A percentile compares a stretch with the other conserved stretches of the same genome.
These are phyloP conservation scores for Neodon shergylaensis DNA, from an alignment of 2,113 vertebrate species.

Conservation along the genomic window DNA sequence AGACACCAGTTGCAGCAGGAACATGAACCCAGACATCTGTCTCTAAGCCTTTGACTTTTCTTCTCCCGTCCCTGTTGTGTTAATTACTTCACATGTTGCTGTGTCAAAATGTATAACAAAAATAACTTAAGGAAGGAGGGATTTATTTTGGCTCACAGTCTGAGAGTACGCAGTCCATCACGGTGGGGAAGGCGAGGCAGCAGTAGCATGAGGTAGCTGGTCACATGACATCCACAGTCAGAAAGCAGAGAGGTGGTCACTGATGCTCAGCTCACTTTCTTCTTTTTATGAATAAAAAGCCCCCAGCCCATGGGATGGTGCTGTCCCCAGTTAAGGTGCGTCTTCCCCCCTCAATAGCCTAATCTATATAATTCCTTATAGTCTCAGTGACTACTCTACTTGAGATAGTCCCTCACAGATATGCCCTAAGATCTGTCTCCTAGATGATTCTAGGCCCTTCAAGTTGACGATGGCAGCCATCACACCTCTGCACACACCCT, in stretches of 20 bases:
- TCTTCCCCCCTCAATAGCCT: no score
- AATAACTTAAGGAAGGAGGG: background rate
- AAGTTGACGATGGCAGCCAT: background rate
- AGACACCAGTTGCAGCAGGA: no score
- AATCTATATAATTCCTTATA: background rate
- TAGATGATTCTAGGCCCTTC: background rate
- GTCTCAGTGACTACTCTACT: background rate
- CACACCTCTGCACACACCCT: no score
- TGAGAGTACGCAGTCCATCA: background rate
- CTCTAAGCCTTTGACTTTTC: background rate
- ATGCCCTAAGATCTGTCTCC: no score
- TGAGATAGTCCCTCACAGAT: background rate
- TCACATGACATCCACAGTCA: background rate
- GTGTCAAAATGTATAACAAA: background rate
- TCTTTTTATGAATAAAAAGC: no score
- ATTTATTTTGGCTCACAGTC: background rate
- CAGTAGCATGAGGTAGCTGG: background rate
- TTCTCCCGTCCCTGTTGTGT: background rate
- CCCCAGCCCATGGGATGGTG: background rate
- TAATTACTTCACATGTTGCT: background rate
- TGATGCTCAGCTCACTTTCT: background rate
- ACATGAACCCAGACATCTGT: background rate
- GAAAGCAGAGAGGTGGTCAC: background rate
- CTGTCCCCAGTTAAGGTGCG: background rate
- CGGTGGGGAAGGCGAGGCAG: rapidly evolving